A percentile compares a stretch with the other conserved stretches of the same genome.
phyloP scores from a whole-genome alignment of 2,113 vertebrate species.

The Recurvirostra avosetta region DNA sequence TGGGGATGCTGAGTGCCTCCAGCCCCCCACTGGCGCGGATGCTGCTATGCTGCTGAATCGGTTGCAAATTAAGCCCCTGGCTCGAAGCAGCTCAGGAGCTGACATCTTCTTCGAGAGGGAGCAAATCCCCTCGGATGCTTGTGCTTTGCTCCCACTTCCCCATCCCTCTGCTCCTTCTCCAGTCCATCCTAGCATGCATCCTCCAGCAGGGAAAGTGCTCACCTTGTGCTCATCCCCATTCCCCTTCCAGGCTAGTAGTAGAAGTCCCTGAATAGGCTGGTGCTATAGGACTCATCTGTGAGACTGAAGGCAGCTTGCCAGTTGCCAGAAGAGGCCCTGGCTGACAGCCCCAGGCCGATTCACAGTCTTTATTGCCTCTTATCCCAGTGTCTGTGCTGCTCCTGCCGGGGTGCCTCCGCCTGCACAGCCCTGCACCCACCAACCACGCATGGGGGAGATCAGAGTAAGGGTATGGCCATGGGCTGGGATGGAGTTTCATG shows the following conservation, averaged over 20 bases:
- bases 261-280: not conserved
- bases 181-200: not conserved
- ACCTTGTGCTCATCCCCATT: not conserved
- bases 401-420: not conserved
- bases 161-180: not conserved
- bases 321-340: not conserved
- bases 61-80: not conserved
- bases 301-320: not conserved
- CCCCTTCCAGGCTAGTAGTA: not conserved
- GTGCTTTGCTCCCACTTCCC: not conserved
- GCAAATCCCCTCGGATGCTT: not conserved
- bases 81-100: not conserved
- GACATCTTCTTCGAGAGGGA: not conserved
- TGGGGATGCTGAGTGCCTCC: not conserved
- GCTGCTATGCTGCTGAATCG: not conserved
- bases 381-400: not conserved
- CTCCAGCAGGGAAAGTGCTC: not conserved
- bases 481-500: not conserved
- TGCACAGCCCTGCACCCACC: not conserved
- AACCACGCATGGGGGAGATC: rapidly evolving
- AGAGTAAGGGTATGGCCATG: not conserved
- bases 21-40: not conserved
- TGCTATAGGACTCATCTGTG: not conserved
- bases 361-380: not conserved
- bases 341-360: not conserved